Conservation (phyloP, 2,113 vertebrate genomes). For the Ptilonorhynchus violaceus region DNA sequence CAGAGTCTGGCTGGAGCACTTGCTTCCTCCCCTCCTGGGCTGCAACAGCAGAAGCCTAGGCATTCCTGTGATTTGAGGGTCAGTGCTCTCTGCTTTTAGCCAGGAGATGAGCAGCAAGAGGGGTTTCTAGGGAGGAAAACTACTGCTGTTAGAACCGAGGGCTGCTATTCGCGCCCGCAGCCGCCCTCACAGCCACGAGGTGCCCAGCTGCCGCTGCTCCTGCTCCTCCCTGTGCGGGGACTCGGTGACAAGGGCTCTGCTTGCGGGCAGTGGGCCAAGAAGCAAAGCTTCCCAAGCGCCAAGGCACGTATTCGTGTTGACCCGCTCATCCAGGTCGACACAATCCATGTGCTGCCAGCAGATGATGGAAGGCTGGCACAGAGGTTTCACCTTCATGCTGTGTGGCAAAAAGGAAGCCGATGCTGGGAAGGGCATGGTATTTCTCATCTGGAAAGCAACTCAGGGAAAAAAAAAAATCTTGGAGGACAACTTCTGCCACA, state of each 20-base stretch:
- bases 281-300: background rate
- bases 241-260: fast-evolving
- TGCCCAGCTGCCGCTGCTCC: background rate
- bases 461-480: background rate
- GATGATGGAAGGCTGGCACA: background rate
- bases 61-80: background rate
- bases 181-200: fast-evolving
- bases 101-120: background rate
- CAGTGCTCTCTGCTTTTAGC: background rate
- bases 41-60: background rate
- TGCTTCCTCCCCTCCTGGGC: background rate
- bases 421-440: background rate
- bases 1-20: background rate
- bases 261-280: fast-evolving
- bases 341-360: background rate
- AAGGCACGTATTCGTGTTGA: fast-evolving
- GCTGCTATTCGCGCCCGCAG: background rate
- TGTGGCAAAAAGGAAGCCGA: background rate
- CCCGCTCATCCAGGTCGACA: background rate
- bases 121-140: background rate
- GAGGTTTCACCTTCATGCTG: background rate
- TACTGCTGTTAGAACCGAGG: background rate
- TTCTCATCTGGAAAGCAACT: background rate
- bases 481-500: background rate
- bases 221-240: background rate